Conservation (phyloP, 2,113 vertebrate species). For the Chloropsis cyanopogon region DNA sequence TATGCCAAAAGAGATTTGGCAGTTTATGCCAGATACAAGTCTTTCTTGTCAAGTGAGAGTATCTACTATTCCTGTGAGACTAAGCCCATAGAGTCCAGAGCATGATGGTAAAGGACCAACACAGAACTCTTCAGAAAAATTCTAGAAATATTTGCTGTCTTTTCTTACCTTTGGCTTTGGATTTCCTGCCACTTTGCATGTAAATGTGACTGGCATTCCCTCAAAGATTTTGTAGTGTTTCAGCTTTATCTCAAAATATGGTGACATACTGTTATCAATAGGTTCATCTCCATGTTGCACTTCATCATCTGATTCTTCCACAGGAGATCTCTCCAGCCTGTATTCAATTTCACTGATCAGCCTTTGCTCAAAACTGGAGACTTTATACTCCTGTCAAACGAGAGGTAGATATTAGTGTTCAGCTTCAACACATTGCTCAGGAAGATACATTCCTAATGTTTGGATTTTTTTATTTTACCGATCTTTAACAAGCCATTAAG, state of each 20-base stretch:
- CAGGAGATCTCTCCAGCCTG: conserved; percentile 90
- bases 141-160: not conserved
- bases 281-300: conserved; percentile 78
- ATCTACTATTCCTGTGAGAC: not conserved
- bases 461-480: not conserved
- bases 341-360: conserved; percentile 98
- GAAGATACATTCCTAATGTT: not conserved
- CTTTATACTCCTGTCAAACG: conserved; percentile 88
- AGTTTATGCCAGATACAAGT: not conserved
- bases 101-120: not conserved
- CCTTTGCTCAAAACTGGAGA: conserved; percentile 97
- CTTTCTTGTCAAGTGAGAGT: not conserved
- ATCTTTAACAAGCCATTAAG: conserved; percentile 20
- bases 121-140: not conserved
- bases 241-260: conserved; percentile 86
- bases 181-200: conserved; percentile 87
- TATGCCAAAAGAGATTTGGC: not conserved
- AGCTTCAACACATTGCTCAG: not conserved
- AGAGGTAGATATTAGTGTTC: not conserved
- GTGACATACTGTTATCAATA: conserved; percentile 69
- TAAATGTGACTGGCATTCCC: conserved; percentile 94
- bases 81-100: not conserved
- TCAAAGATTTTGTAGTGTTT: conserved; percentile 97
- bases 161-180: conserved; percentile 91
- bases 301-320: conserved; percentile 92